phyloP scores from a whole-genome alignment of 2,797 vertebrate genomes.

The Schizopygopsis malacanthus region DNA sequence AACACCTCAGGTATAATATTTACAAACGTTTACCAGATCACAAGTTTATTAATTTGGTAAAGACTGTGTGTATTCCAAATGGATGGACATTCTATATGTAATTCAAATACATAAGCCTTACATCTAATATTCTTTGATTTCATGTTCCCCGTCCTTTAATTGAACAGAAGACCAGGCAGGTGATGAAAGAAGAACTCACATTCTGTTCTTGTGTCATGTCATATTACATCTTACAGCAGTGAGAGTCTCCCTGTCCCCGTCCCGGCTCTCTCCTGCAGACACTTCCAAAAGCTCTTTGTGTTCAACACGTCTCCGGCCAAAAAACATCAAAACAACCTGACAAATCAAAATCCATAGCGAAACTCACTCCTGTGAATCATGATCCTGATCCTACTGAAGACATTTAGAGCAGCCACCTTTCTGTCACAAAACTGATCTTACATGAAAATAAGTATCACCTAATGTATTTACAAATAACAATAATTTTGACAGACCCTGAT shows the following conservation, averaged over 20 bases:
- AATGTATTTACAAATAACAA: neutral
- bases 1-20: too few relatives aligned
- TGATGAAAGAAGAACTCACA: conserved; percentile 15
- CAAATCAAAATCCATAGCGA: too few relatives aligned
- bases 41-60: neutral
- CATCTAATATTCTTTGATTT: neutral
- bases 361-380: conserved; percentile 16
- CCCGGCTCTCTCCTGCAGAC: neutral
- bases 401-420: neutral
- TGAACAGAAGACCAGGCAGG: conserved; percentile 13
- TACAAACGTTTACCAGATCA: too few relatives aligned
- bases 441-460: neutral
- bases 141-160: neutral
- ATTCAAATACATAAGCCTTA: neutral
- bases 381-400: neutral
- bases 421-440: neutral
- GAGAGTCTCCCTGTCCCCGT: conserved; percentile 20
- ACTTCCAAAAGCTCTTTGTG: conserved; percentile 41
- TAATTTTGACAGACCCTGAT: neutral
- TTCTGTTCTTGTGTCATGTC: conserved; percentile 44
- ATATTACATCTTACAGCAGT: conserved; percentile 38
- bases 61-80: neutral
- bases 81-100: neutral
- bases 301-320: conserved; percentile 36
- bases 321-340: conserved; percentile 19